Evolutionary conservation across 1,140 invertebrate species (phyloP).

Genomic region (Trichonephila clavata): DNA sequence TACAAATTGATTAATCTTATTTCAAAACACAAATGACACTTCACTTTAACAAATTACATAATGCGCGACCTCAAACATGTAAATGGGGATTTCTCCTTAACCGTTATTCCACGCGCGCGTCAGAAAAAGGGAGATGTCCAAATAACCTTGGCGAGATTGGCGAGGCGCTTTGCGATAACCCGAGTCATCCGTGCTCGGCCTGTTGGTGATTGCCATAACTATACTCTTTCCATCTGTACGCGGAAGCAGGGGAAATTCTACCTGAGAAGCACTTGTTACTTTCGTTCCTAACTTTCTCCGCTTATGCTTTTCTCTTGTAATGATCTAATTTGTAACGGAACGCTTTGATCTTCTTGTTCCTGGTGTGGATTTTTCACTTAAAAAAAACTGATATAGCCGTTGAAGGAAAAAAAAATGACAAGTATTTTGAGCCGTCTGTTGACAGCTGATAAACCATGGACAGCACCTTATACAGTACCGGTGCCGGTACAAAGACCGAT

Average conservation of each 20-base stretch:
- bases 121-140: neutral
- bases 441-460: conserved; percentile 67
- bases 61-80: neutral
- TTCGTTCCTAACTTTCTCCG: neutral
- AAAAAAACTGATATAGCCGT: neutral
- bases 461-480: conserved; percentile 31
- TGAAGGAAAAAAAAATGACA: conserved; percentile 34
- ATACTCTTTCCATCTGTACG: conserved; percentile 30
- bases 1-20: too few relatives aligned
- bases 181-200: neutral
- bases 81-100: neutral
- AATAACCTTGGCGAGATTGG: conserved; percentile 49
- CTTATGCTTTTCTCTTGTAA: neutral
- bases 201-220: conserved; percentile 55
- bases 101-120: conserved; percentile 16
- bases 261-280: conserved; percentile 67
- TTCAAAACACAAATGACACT: too few relatives aligned
- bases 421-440: conserved; percentile 74
- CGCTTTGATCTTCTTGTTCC: neutral
- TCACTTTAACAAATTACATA: neutral
- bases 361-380: neutral
- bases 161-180: conserved; percentile 43
- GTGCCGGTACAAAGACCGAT: conserved; percentile 19
- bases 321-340: neutral
- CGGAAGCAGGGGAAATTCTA: conserved; percentile 8